Evolutionary conservation across 2,888 invertebrate species (phyloP).

Genomic region (Agonum fuliginosum): DNA sequence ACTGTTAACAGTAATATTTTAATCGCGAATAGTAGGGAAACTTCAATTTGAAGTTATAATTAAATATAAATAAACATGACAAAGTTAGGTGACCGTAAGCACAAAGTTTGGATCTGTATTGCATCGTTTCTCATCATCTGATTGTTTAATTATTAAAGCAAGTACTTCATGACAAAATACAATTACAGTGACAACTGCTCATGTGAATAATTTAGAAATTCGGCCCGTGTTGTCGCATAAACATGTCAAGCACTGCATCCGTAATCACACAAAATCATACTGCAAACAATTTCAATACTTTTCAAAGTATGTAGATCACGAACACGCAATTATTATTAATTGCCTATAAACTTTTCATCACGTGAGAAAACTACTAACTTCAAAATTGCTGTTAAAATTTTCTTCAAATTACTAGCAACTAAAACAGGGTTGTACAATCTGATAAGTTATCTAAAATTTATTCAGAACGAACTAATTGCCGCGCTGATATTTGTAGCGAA

Average conservation of each 20-base stretch:
- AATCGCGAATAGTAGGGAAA: too few species aligned
- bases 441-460: conserved; percentile 35
- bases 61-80: too few species aligned
- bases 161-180: neutral
- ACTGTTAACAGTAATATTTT: too few species aligned
- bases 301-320: conserved; percentile 19
- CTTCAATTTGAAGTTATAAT: too few species aligned
- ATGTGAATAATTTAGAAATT: neutral
- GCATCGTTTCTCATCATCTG: too few species aligned
- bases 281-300: conserved; percentile 11
- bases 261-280: neutral
- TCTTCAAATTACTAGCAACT: conserved; percentile 1
- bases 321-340: conserved; percentile 34
- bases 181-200: neutral
- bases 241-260: conserved; percentile 12
- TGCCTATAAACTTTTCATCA: conserved; percentile 25
- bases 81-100: too few species aligned
- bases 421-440: conserved; percentile 22
- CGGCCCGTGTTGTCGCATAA: neutral
- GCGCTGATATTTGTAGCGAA: neutral
- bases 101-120: too few species aligned
- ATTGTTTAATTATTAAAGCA: too few species aligned
- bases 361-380: conserved; percentile 8
- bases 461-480: conserved; percentile 29
- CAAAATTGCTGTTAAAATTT: conserved; percentile 38